Evolutionary conservation across 1,140 invertebrate genomes (phyloP), one percentile per base, ranked within the genome.

Genomic region (Drosophila trapezifrons): DNA sequence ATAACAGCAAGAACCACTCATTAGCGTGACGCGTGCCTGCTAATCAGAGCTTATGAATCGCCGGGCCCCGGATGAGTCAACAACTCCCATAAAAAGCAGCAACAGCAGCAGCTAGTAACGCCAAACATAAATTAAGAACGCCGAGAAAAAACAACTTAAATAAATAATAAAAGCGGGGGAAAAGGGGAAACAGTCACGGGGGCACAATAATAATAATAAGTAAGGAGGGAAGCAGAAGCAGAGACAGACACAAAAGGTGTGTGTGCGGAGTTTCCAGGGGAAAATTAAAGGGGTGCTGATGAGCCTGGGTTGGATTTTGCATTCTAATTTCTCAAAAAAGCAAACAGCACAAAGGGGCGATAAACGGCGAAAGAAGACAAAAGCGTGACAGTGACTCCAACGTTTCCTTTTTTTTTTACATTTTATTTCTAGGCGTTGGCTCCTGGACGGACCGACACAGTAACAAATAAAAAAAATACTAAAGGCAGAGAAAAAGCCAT

Each of bases 1-100:
- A 52, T 15, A 63, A 32, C 32, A 38, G 74, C 38, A 75, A 62
- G 43, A 54, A 56, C 65, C 72, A 63, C 75, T 79, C 83, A 86
- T 86, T 86, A 86, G 83, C 83, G 83, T 87, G 84, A 87, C 83
- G 83, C 83, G 84, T 73, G 83, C 70, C 79, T 64, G 76, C 83
- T 83, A 86, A 86, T 86, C 83, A 83, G 76, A 87, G 63, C 43
- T 75, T 76, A 62, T 78, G 52, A 86, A 87, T 86, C 79, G 51
- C 58, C 56, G 38, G 52, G 32, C 60, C 45, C 35, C 64, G 67
- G 43, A 80, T 84, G 80, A 84, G 72, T 84, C 80, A 84, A 65
- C 79, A 70, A 46, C 46, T 52, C 4, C 70, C 57, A 70, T 62
- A 69, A 62, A 55, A 56, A 59, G 46, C 43, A 42, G 15, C 54